phyloP scores from a whole-genome alignment of 2,113 vertebrate species.

The Pelusios castaneus region DNA sequence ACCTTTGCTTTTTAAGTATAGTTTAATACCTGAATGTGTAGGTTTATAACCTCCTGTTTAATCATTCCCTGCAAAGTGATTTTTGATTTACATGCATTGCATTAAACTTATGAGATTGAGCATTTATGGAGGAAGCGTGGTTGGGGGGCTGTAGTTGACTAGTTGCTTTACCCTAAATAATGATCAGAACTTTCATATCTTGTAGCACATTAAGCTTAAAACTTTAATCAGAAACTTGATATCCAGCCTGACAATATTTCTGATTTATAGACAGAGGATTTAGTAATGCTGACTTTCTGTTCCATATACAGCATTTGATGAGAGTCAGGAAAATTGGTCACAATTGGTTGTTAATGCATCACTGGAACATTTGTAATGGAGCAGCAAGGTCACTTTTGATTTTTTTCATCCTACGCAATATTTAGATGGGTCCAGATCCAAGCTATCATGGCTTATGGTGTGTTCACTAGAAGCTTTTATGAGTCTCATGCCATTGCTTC shows the following conservation, averaged over 20 bases:
- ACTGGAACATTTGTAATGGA: constrained; percentile 3
- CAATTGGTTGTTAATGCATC: not conserved
- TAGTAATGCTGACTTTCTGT: not conserved
- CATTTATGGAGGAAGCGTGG: not conserved
- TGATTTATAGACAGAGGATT: constrained; percentile 4
- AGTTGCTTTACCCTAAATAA: not conserved
- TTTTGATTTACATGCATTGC: not conserved
- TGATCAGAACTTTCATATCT: not conserved
- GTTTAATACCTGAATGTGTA: not conserved
- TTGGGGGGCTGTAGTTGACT: not conserved
- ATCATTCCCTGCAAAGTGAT: not conserved
- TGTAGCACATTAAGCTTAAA: not conserved
- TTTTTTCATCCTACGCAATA: not conserved
- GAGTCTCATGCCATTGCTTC: constrained; percentile 4
- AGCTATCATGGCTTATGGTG: not conserved
- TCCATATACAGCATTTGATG: not conserved
- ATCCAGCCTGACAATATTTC: not conserved
- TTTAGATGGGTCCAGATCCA: not conserved
- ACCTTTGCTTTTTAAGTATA: not conserved
- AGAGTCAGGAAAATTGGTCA: not conserved
- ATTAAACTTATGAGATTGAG: not conserved
- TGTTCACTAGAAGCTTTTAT: not conserved
- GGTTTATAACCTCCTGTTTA: not conserved
- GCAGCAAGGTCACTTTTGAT: constrained; percentile 14
- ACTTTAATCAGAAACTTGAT: constrained; percentile 1